Evolutionary conservation across 2,113 vertebrate genomes (phyloP), one percentile per base, ranked within the genome.

Genomic region (Lota lota): DNA sequence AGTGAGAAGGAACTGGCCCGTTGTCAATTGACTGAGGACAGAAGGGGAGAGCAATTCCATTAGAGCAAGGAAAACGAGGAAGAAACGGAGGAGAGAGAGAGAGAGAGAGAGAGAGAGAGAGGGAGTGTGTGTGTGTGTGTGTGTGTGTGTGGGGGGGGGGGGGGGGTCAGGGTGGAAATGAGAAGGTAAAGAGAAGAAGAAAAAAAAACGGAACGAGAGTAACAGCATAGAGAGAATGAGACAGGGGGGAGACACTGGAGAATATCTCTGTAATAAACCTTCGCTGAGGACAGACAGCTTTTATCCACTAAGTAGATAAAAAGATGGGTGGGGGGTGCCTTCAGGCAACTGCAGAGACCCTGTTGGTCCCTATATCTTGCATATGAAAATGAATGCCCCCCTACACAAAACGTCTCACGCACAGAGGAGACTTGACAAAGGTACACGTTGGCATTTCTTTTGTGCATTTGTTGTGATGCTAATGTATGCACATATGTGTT

Each of bases 251-350:
- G 18, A 47, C 8, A 20, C n/a, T 47, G 59, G 17, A 8, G 4
- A 22, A 78, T 58, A 70, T 63, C 53, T 80, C 66, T 63, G 75
- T 76, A 82, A 22, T 82, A 81, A 87, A 85, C 79, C 83, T 85
- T 85, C 83, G 82, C 69, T 82, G 79, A 87, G 85, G 83, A 86
- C 79, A 79, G 72, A 58, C 71, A 73, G 61, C 69, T 69, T 74
- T 70, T 69, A 79, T 47, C 63, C 61, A 63, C 36, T 61, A 78
- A 79, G 73, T 56, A 77, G 64, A 60, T 58, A 67, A 69, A 64
- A 40, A 69, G 69, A 72, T 67, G 53, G n/a, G 58, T 69, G 67
- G 61, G 70, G 67, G 64, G 47, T 76, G 76, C 77, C 68, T 78
- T 63, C 33, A 71, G 70, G 66, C 74, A 70, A 68, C 63, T 67